Evolutionary conservation across 53 echinoderm and acorn worm genomes (phyloP).

Genomic region (Holothuria scabra): DNA sequence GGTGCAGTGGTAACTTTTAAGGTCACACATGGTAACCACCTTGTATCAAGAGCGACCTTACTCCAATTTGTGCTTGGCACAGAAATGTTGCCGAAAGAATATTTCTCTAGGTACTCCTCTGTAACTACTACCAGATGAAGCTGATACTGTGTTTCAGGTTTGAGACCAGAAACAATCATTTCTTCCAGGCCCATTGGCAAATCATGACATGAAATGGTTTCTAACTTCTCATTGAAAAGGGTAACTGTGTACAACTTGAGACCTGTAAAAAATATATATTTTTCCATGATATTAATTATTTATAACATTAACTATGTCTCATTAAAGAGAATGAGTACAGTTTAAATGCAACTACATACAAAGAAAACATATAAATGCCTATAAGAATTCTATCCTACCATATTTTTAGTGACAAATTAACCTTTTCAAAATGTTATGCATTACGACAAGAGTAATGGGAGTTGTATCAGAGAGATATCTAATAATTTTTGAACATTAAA

Average conservation of each 20-base stretch:
- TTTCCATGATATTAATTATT: no score
- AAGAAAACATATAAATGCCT: no score
- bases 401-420: no score
- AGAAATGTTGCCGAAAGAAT: background rate
- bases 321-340: no score
- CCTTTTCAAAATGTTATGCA: no score
- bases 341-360: no score
- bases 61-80: background rate
- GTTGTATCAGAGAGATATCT: no score
- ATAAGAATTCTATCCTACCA: no score
- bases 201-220: constrained; percentile 21
- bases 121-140: background rate
- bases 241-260: background rate
- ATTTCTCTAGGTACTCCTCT: background rate
- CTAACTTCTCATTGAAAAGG: background rate
- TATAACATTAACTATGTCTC: no score
- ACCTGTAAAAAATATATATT: background rate
- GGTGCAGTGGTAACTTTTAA: background rate
- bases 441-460: no score
- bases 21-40: background rate
- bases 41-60: background rate
- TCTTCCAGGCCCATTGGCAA: background rate
- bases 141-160: background rate
- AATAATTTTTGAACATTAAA: no score
- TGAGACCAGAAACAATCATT: background rate